Evolutionary conservation across 2,888 invertebrate species (phyloP).

Genomic region (Pandemis cinnamomeana): DNA sequence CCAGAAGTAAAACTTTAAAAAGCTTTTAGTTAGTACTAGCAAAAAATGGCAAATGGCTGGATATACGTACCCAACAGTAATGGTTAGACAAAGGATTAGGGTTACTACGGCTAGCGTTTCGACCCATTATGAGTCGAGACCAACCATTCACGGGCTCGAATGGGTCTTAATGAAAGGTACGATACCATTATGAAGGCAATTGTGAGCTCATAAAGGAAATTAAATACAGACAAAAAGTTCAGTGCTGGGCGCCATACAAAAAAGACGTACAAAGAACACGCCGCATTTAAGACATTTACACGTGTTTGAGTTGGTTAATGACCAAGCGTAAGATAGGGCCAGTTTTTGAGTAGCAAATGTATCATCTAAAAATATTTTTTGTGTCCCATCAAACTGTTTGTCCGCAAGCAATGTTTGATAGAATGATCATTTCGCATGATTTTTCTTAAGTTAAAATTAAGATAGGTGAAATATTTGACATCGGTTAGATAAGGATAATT

Average conservation of each 20-base stretch:
- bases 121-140: slow-evolving; percentile 72
- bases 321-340: background rate
- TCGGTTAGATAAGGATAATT: no score
- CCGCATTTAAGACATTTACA: slow-evolving; percentile 46
- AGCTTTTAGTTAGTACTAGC: background rate
- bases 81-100: slow-evolving; percentile 67
- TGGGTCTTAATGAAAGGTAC: slow-evolving; percentile 80
- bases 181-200: slow-evolving; percentile 80
- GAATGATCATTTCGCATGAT: background rate
- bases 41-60: slow-evolving; percentile 7
- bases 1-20: background rate
- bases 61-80: slow-evolving; percentile 10
- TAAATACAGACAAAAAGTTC: slow-evolving; percentile 74
- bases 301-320: slow-evolving; percentile 4
- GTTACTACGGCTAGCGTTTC: slow-evolving; percentile 72
- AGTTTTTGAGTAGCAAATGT: background rate
- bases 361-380: background rate
- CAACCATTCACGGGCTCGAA: slow-evolving; percentile 74
- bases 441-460: background rate
- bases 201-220: slow-evolving; percentile 80
- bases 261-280: slow-evolving; percentile 35
- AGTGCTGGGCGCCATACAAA: slow-evolving; percentile 42
- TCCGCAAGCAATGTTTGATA: background rate
- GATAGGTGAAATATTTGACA: no score
- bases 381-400: background rate